Conservation (phyloP, 2,797 vertebrate species). For the Arrhamphus sclerolepis region DNA sequence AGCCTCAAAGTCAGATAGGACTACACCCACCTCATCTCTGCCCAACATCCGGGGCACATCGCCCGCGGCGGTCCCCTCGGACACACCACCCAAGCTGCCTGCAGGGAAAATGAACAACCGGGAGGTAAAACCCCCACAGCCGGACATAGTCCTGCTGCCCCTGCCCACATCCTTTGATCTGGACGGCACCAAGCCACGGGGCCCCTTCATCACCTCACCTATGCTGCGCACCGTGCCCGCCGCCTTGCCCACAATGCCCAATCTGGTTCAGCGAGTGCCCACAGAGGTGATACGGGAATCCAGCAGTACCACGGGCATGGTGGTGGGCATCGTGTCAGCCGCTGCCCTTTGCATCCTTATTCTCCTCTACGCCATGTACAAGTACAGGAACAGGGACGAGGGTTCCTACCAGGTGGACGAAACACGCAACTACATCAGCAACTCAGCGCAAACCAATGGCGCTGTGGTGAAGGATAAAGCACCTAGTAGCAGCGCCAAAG, state of each 20-base stretch:
- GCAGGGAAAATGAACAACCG: conserved; percentile 99
- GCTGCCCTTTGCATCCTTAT: conserved; percentile 99
- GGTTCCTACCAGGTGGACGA: conserved; percentile 99
- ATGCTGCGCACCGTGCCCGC: conserved; percentile 99
- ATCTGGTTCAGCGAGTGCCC: conserved; percentile 93
- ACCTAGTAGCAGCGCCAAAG: conserved; percentile 83
- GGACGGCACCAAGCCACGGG: conserved; percentile 98
- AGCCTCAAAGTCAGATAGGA: conserved; percentile 98
- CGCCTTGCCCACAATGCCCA: conserved; percentile 98
- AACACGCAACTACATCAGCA: conserved; percentile 99
- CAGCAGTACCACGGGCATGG: conserved; percentile 99
- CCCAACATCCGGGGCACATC: conserved; percentile 91
- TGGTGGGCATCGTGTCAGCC: conserved; percentile 99
- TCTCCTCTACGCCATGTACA: conserved; percentile 99
- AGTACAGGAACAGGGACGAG: conserved; percentile 99
- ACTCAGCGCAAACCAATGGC: conserved; percentile 99
- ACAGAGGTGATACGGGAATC: conserved; percentile 99
- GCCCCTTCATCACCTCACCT: conserved; percentile 99
- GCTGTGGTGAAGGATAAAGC: conserved; percentile 96
- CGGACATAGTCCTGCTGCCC: conserved; percentile 98
- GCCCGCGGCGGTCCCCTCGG: conserved; percentile 89
- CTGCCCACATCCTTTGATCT: conserved; percentile 97
- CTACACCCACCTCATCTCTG: conserved; percentile 93
- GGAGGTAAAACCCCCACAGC: conserved; percentile 98
- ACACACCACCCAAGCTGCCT: conserved; percentile 95